These are phyloP conservation scores for Coregonus ussuriensis DNA, from an alignment of 2,797 vertebrate species.

Conservation along the genomic window DNA sequence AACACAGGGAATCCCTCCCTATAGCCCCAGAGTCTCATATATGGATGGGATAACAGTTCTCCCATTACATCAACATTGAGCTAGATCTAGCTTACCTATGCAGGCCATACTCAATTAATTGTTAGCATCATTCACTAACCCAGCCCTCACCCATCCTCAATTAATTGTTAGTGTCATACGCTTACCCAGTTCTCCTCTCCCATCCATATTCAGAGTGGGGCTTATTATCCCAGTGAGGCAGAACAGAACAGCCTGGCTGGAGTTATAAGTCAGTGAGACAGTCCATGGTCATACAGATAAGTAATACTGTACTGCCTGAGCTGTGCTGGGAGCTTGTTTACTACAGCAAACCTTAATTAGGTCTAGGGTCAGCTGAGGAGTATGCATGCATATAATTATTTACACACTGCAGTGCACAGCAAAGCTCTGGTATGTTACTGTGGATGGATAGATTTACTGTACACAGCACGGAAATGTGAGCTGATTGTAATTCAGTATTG, in stretches of 20 bases:
- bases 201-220: background rate
- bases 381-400: no score
- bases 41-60: background rate
- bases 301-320: background rate
- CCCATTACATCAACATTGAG: conserved; percentile 19
- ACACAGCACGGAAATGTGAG: no score
- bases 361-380: no score
- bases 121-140: no score
- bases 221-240: background rate
- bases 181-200: background rate
- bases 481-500: no score
- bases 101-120: background rate
- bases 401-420: no score
- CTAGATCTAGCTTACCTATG: background rate
- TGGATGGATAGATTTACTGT: no score
- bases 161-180: background rate
- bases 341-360: no score
- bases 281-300: background rate
- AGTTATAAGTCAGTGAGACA: background rate
- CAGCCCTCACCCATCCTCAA: no score
- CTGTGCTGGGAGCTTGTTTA: no score
- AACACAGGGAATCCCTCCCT: conserved; percentile 1
- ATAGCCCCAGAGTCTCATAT: background rate
- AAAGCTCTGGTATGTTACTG: no score
- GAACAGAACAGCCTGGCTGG: background rate